Percentiles rank a stretch among this genome's conserved stretches.
Conservation (phyloP, 1,140 invertebrate genomes). For the Cryptotermes secundus region DNA sequence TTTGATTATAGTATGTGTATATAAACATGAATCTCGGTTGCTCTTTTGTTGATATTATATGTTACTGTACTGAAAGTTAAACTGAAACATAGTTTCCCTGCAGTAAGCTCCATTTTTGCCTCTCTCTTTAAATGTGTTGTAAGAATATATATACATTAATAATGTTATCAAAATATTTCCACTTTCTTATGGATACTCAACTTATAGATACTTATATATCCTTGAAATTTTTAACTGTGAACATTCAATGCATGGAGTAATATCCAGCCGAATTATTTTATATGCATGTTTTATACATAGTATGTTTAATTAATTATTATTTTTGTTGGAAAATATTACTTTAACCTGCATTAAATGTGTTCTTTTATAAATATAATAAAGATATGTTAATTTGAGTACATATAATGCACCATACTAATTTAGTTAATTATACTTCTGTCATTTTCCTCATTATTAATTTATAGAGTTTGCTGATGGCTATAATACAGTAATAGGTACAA, state of each 20-base stretch:
- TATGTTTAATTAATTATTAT: neutral
- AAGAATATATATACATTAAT: neutral
- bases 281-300: slow-evolving; percentile 16
- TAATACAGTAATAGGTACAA: no score
- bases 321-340: slow-evolving; percentile 18
- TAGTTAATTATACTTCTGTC: neutral
- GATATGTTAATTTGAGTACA: neutral
- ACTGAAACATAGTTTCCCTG: neutral
- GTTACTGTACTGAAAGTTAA: neutral
- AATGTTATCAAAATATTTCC: neutral
- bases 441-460: no score
- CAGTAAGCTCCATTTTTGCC: neutral
- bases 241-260: neutral
- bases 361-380: slow-evolving; percentile 15
- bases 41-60: neutral
- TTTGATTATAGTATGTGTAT: neutral
- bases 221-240: slow-evolving; percentile 1
- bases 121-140: neutral
- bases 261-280: neutral
- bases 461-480: no score
- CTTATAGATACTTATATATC: neutral
- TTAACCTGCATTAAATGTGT: slow-evolving; percentile 4
- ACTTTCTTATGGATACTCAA: slow-evolving; percentile 8
- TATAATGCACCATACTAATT: neutral
- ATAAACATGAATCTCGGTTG: neutral